Evolutionary conservation across 2,888 invertebrate species (phyloP).

Genomic region (Pediacus dermestoides): DNA sequence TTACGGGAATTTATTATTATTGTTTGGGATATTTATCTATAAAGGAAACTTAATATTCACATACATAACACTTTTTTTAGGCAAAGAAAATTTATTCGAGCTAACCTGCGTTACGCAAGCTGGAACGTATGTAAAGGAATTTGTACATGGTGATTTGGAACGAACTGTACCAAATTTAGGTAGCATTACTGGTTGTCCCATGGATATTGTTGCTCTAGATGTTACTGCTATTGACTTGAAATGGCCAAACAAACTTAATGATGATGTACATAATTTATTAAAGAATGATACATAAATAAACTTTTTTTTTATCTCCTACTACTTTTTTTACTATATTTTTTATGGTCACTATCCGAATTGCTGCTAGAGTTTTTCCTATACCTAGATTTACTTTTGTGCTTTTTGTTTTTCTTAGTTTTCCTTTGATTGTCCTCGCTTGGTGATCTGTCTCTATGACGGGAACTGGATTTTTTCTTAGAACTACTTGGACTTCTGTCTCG

Average conservation of each 20-base stretch:
- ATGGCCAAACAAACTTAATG: constrained; percentile 58
- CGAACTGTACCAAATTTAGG: constrained; percentile 77
- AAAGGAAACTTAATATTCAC: too few relatives aligned
- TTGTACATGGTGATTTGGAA: constrained; percentile 94
- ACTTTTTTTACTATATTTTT: constrained; percentile 6
- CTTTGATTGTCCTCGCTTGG: constrained; percentile 10
- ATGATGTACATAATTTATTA: too few relatives aligned
- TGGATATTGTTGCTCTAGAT: constrained; percentile 91
- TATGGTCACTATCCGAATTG: constrained; percentile 7
- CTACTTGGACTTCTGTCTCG: constrained; percentile 5
- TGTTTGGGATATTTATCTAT: too few relatives aligned
- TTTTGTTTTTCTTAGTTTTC: constrained; percentile 17
- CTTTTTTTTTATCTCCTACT: too few relatives aligned
- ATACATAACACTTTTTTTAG: too few relatives aligned
- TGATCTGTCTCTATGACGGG: too few relatives aligned
- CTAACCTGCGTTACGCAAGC: constrained; percentile 77
- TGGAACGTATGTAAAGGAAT: constrained; percentile 96
- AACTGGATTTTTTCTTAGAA: too few relatives aligned
- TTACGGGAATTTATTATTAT: too few relatives aligned
- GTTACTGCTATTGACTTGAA: constrained; percentile 72
- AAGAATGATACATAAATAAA: too few relatives aligned
- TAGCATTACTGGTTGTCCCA: constrained; percentile 61
- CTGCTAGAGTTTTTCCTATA: constrained; percentile 20
- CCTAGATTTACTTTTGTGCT: constrained; percentile 22
- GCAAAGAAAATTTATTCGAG: constrained; percentile 56